Conservation (phyloP, 1,140 invertebrate genomes). For the Diabrotica undecimpunctata region DNA sequence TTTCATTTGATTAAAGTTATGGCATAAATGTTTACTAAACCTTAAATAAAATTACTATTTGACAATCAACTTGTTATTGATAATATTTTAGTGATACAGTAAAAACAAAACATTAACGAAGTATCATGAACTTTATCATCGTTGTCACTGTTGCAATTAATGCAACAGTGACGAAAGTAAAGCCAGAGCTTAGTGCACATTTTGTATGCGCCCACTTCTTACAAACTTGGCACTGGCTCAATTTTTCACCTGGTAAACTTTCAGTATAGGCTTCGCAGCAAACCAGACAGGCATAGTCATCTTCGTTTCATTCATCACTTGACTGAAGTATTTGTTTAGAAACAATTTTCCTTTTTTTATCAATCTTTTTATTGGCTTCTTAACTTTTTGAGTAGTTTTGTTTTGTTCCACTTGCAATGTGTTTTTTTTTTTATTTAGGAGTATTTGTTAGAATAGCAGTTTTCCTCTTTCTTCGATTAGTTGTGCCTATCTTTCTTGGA, state of each 20-base stretch:
- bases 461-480: constrained; percentile 1
- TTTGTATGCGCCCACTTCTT: constrained; percentile 20
- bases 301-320: constrained; percentile 34
- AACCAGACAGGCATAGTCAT: constrained; percentile 32
- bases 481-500: not conserved
- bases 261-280: constrained; percentile 32
- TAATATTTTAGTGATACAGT: no score
- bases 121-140: not conserved
- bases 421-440: constrained; percentile 14
- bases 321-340: constrained; percentile 36
- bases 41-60: no score
- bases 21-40: no score
- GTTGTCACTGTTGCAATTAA: not conserved
- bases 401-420: constrained; percentile 26
- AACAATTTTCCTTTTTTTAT: constrained; percentile 21
- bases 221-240: constrained; percentile 30
- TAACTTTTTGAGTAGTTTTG: no score
- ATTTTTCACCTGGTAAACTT: constrained; percentile 32
- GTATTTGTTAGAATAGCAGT: constrained; percentile 12
- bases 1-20: no score
- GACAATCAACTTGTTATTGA: no score
- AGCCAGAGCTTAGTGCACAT: not conserved
- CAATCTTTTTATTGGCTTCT: constrained; percentile 31
- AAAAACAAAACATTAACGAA: not conserved
- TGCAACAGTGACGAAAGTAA: not conserved